phyloP scores from a whole-genome alignment of 1,140 invertebrate species.

The Hermetia illucens region DNA sequence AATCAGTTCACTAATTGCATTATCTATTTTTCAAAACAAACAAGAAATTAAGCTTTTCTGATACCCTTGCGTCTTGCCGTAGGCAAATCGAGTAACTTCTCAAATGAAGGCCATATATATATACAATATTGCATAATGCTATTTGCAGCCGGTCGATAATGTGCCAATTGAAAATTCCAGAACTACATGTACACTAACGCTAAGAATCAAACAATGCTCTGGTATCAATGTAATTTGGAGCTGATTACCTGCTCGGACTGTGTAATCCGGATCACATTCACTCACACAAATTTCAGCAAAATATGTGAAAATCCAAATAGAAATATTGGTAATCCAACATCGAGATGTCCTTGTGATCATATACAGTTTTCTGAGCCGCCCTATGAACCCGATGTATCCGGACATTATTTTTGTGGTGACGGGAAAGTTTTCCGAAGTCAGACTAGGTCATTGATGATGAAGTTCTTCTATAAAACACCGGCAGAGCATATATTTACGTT shows the following conservation, averaged over 20 bases:
- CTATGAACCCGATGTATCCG: conserved; percentile 43
- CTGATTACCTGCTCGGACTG: conserved; percentile 57
- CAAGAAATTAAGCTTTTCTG: no score
- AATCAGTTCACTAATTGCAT: no score
- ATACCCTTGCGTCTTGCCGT: no score
- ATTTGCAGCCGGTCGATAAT: no score
- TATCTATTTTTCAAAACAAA: no score
- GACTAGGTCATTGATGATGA: conserved; percentile 44
- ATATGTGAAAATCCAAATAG: conserved; percentile 20
- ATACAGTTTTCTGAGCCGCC: conserved; percentile 53
- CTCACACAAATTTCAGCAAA: conserved; percentile 32
- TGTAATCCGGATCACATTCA: conserved; percentile 45
- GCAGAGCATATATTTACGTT: conserved; percentile 51
- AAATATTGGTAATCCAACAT: conserved; percentile 14
- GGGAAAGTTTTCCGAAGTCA: conserved; percentile 44
- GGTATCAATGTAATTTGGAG: conserved; percentile 48
- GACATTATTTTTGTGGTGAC: conserved; percentile 43
- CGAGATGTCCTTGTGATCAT: conserved; percentile 44
- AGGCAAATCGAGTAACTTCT: no score
- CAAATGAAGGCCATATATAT: no score
- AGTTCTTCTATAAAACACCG: conserved; percentile 43
- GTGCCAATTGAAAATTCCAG: conserved; percentile 1
- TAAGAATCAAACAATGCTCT: conserved; percentile 19
- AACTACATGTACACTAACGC: conserved; percentile 9
- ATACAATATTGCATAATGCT: no score